These are phyloP conservation scores for Sisyra terminalis DNA, from an alignment of 2,888 invertebrate species.

Conservation along the genomic window DNA sequence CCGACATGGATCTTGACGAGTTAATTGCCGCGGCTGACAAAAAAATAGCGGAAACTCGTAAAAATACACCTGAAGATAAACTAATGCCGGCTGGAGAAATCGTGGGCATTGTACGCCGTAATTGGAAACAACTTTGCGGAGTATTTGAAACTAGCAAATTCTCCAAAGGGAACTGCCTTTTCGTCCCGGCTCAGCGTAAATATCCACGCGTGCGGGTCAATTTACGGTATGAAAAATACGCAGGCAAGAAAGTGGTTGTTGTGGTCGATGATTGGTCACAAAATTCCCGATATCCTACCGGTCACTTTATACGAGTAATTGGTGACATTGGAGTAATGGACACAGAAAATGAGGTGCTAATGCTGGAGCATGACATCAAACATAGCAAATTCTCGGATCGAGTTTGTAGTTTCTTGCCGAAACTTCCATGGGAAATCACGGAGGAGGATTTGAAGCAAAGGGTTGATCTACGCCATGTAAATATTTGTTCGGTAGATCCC, in stretches of 20 bases:
- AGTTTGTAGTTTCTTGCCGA: slow-evolving; percentile 81
- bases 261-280: slow-evolving; percentile 95
- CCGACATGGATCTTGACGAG: slow-evolving; percentile 40
- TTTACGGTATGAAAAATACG: slow-evolving; percentile 65
- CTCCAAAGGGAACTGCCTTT: slow-evolving; percentile 58
- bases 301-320: slow-evolving; percentile 88
- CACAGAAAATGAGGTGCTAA: slow-evolving; percentile 91
- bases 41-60: slow-evolving; percentile 15
- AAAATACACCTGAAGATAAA: slow-evolving; percentile 16
- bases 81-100: slow-evolving; percentile 51
- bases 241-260: slow-evolving; percentile 38
- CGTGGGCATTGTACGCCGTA: slow-evolving; percentile 90
- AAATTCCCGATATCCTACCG: slow-evolving; percentile 81
- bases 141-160: slow-evolving; percentile 62
- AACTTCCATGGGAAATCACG: slow-evolving; percentile 77
- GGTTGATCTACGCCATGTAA: slow-evolving; percentile 67
- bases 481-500: slow-evolving; percentile 92
- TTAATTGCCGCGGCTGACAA: slow-evolving; percentile 36
- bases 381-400: slow-evolving; percentile 90
- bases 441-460: slow-evolving; percentile 62
- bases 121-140: slow-evolving; percentile 97
- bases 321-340: slow-evolving; percentile 86
- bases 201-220: slow-evolving; percentile 86
- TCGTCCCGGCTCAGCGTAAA: slow-evolving; percentile 85
- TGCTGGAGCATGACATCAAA: slow-evolving; percentile 93